Conservation (phyloP, 2,888 invertebrate species). For the Stenoptilia bipunctidactyla region DNA sequence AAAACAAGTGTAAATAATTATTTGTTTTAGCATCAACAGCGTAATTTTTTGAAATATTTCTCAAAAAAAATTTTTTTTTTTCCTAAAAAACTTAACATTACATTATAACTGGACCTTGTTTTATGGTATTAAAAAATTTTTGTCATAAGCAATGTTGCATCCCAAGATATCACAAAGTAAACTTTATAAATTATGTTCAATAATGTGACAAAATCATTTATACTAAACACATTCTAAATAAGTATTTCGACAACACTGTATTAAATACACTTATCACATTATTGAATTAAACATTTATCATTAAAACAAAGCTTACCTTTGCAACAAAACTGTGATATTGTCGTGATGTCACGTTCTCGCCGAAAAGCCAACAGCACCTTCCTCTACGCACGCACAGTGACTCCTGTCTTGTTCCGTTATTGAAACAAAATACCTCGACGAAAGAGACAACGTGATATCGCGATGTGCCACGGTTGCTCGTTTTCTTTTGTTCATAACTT, state of each 20-base stretch:
- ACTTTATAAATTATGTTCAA: background rate
- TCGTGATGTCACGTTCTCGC: too few relatives aligned
- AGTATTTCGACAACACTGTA: too few relatives aligned
- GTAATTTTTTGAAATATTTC: background rate
- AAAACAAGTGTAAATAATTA: background rate
- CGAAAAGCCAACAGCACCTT: too few relatives aligned
- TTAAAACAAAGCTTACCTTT: background rate
- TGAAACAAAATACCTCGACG: background rate
- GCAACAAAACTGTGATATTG: too few relatives aligned
- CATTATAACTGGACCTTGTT: background rate
- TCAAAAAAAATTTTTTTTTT: background rate
- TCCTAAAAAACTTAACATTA: background rate
- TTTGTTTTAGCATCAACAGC: background rate
- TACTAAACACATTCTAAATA: background rate
- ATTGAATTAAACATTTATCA: too few relatives aligned
- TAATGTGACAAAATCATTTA: background rate
- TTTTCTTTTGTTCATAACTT: too few relatives aligned
- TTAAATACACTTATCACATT: too few relatives aligned
- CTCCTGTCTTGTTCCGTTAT: background rate
- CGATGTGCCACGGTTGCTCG: background rate
- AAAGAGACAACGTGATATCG: background rate
- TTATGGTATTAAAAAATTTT: background rate
- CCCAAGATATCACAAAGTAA: background rate
- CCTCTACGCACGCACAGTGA: background rate
- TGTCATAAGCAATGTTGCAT: too few relatives aligned